Evolutionary conservation across 2,888 invertebrate genomes (phyloP).

Genomic region (Caenorhabditis wallacei): DNA sequence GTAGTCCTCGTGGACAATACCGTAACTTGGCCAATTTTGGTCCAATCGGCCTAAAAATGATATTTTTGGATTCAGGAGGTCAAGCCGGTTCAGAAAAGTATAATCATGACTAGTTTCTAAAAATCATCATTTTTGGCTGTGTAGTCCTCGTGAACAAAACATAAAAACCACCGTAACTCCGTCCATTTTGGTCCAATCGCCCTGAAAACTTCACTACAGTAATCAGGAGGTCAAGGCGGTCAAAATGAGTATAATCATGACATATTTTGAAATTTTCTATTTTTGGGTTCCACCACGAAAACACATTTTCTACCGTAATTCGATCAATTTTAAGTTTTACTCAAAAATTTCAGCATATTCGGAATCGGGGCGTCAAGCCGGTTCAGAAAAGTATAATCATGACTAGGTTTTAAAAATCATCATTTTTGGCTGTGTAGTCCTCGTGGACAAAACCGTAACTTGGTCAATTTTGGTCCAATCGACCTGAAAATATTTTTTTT

Average conservation of each 20-base stretch:
- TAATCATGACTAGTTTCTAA: background rate
- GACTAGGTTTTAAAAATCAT: background rate
- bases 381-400: background rate
- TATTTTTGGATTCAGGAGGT: background rate
- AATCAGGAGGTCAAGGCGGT: background rate
- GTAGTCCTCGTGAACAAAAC: background rate
- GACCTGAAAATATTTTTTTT: background rate
- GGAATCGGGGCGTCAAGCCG: background rate
- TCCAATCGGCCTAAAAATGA: background rate
- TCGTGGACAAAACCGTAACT: no score
- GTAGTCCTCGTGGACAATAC: background rate
- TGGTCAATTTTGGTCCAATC: background rate
- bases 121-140: background rate
- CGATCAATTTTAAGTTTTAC: background rate
- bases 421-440: no score
- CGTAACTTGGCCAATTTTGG: background rate
- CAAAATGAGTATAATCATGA: background rate
- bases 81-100: background rate
- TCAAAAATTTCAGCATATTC: background rate
- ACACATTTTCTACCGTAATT: background rate
- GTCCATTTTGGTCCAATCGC: background rate
- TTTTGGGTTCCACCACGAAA: conserved; percentile 1
- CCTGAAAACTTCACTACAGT: background rate
- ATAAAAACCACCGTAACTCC: background rate
- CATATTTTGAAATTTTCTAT: background rate